phyloP scores from a whole-genome alignment of 2,113 vertebrate species.

The Crotophaga sulcirostris region DNA sequence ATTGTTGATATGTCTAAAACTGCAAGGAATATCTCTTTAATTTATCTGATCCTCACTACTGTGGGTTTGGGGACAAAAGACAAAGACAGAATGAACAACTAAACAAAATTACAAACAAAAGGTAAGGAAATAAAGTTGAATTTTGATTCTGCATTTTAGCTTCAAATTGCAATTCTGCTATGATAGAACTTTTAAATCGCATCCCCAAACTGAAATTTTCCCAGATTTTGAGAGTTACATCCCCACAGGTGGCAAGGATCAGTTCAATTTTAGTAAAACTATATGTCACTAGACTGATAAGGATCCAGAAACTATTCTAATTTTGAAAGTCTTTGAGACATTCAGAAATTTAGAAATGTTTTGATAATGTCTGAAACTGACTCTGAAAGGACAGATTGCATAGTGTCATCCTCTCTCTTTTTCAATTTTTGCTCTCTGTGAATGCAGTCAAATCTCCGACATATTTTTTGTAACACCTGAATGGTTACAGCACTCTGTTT shows the following conservation, averaged over 20 bases:
- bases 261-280: background rate
- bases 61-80: background rate
- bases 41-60: background rate
- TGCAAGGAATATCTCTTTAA: background rate
- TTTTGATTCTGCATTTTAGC: background rate
- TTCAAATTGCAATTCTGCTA: background rate
- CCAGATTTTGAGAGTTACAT: background rate
- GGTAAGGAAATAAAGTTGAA: background rate
- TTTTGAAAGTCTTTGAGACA: background rate
- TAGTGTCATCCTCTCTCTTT: background rate
- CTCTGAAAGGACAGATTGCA: conserved; percentile 14
- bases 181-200: background rate
- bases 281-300: background rate
- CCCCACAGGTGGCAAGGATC: background rate
- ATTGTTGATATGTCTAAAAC: background rate
- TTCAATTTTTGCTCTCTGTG: background rate
- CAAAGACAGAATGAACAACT: background rate
- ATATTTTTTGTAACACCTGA: conserved; percentile 2
- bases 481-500: background rate
- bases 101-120: background rate
- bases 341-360: background rate
- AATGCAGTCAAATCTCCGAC: background rate
- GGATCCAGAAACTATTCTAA: background rate
- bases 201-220: background rate
- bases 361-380: background rate